Evolutionary conservation across 2,888 invertebrate genomes (phyloP), one percentile per base, ranked within the genome.

Genomic region (Bellardia bayeri): DNA sequence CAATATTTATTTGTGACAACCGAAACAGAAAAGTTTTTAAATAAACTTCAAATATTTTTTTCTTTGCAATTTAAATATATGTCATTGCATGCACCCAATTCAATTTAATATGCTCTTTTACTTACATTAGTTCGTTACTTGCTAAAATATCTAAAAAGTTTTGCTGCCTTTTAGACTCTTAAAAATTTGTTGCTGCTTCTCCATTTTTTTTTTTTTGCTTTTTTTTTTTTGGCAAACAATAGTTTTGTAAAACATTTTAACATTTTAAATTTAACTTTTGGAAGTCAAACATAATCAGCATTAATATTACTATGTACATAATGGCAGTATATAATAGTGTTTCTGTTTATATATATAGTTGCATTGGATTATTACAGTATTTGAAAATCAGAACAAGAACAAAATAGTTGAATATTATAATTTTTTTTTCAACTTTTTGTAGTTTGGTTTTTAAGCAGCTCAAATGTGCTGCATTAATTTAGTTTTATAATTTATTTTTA

Each of bases 131-230:
- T 23, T 56, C 23, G 11, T 42, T 66, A 23, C 23, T 66, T 42
- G 45, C 42, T 23, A 23, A 66, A 66, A 66, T 42, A 42, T 45
- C 23, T 45, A 66, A 66, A 64, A 66, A 66, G 66, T 66, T 66
- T 66, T 66, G 2, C 45, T 54, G 51, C 54, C 54, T 71, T 71
- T 71, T 71, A 54, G 51, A 54, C 33, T 37, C n/a, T n/a, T 51
- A 54, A 2, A 71, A 56, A 56, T 56, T 16, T 56, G 16, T 56
- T 56, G 56, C 54, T 8, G 23, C 8, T 56, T 3, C 5, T n/a
- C 51, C 14, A n/a, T 51, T 51, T 51, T 14, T 14, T 11, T 9
- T 14, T 14, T 14, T 51, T 51, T 13, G n/a, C 2, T 49, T 14
- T 49, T 49, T n/a, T n/a, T 51, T 51, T 51, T 51, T 51, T 51